Conservation (phyloP, 1,140 invertebrate species). For the Sycophaga agraensis region DNA sequence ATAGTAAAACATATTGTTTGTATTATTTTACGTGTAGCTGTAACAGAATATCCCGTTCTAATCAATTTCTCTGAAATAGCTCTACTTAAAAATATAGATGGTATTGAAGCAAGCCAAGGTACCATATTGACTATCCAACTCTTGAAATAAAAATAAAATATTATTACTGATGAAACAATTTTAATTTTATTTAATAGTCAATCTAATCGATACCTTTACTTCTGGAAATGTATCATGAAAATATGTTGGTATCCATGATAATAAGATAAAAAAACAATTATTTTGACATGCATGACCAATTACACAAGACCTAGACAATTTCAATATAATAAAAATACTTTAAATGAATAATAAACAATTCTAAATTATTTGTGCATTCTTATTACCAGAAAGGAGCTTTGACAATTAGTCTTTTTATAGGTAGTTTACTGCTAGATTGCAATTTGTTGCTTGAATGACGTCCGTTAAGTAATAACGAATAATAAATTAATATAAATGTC, state of each 20-base stretch:
- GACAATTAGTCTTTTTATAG: slow-evolving; percentile 61
- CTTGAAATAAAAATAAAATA: slow-evolving; percentile 32
- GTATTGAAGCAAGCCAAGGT: slow-evolving; percentile 69
- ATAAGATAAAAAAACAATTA: slow-evolving; percentile 74
- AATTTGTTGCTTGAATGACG: slow-evolving; percentile 38
- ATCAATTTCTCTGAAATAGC: slow-evolving; percentile 66
- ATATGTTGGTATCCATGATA: slow-evolving; percentile 77
- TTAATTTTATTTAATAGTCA: too few species aligned
- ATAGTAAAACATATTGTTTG: slow-evolving; percentile 66
- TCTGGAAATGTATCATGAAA: slow-evolving; percentile 74
- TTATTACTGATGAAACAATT: neutral
- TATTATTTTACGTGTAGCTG: slow-evolving; percentile 60
- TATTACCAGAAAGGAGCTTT: slow-evolving; percentile 63
- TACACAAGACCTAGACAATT: slow-evolving; percentile 63
- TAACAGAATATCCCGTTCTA: slow-evolving; percentile 56
- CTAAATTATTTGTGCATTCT: slow-evolving; percentile 31
- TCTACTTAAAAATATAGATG: slow-evolving; percentile 68
- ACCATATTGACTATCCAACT: slow-evolving; percentile 75
- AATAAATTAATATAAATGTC: slow-evolving; percentile 59
- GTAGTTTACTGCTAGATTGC: slow-evolving; percentile 49
- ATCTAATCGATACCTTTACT: slow-evolving; percentile 54
- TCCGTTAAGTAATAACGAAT: slow-evolving; percentile 48
- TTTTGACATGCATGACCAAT: slow-evolving; percentile 75
- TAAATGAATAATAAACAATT: too few species aligned
- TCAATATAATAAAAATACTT: neutral